Conservation (phyloP, 2,797 vertebrate genomes). For the Rhynchotus rufescens region DNA sequence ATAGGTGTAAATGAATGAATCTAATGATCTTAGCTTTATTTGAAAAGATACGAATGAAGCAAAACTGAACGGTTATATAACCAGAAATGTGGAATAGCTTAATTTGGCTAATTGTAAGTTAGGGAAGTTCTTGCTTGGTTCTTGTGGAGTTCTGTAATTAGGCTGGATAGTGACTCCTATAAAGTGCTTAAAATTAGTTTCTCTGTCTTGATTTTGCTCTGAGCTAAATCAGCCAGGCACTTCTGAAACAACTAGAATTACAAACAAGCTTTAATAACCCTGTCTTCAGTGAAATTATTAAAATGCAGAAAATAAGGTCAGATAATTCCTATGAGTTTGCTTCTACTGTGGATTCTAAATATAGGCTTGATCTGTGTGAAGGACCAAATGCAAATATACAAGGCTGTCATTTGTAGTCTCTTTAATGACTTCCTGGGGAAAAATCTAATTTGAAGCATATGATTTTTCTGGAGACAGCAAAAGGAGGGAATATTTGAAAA, state of each 20-base stretch:
- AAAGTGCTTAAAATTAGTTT: not conserved
- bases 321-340: not conserved
- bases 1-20: not conserved
- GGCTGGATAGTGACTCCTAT: not conserved
- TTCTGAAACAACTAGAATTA: not conserved
- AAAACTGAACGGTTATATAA: not conserved
- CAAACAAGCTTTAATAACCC: not conserved
- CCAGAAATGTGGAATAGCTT: not conserved
- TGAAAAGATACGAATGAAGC: not conserved
- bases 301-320: not conserved
- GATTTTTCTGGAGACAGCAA: not conserved
- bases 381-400: not conserved
- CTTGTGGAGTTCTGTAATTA: not conserved
- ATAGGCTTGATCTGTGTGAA: not conserved
- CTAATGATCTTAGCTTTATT: not conserved
- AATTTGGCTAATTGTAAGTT: not conserved
- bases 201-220: not conserved
- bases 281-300: not conserved
- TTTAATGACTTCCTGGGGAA: conserved; percentile 49
- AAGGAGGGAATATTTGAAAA: not conserved
- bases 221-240: not conserved
- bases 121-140: not conserved
- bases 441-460: conserved; percentile 7
- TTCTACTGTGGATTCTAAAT: not conserved
- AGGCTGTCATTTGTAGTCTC: not conserved